Base-by-base conservation (phyloP, 2,797 vertebrate genomes). In the Buceros bicornis region DNA sequence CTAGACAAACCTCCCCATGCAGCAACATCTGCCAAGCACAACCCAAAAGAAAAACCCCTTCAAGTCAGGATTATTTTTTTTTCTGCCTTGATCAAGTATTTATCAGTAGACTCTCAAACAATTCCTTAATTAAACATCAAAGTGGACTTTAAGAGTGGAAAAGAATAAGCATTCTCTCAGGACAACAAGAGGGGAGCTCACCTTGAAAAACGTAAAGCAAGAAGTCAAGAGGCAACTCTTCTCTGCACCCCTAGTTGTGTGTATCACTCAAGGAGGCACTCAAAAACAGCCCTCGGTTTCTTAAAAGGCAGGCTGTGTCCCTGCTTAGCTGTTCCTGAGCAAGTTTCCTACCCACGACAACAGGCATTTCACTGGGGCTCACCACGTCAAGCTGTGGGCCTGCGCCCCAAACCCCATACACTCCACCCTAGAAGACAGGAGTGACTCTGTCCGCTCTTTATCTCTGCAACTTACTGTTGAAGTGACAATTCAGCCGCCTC, bases 51-150 rank as follows among this genome's bases (percentile, higher is more conserved):
- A 22, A 26, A 4, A 3, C 0, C 11, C 31, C 69, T 33, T 11
- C n/a, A 2, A 13, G 12, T 3, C 1, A 17, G 16, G 53, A 8
- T 11, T 24, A 7, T 2, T 11, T 31, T 5, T 21, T 8, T 10
- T 17, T 8, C 45, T 13, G 1, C 29, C 31, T 20, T 35, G 7
- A 21, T 12, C 47, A 43, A 50, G 26, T 37, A n/a, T 67, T 51
- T 31, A 72, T 37, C 81, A 42, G 28, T 0, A 31, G 37, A 20
- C 13, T 35, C 37, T 45, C 33, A 37, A 18, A 10, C 0, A 0
- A 74, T 62, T 21, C 25, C 9, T 11, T 67, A 81, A 80, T 62
- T 71, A 67, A 90, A 22, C n/a, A 47, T 2, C 43, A 65, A 19
- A 22, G 57, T 37, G 56, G 48, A 80, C 51, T 24, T 18, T 6